phyloP scores from a whole-genome alignment of 92 coral and sea anemone genomes.

The Zoanthus solanderi region DNA sequence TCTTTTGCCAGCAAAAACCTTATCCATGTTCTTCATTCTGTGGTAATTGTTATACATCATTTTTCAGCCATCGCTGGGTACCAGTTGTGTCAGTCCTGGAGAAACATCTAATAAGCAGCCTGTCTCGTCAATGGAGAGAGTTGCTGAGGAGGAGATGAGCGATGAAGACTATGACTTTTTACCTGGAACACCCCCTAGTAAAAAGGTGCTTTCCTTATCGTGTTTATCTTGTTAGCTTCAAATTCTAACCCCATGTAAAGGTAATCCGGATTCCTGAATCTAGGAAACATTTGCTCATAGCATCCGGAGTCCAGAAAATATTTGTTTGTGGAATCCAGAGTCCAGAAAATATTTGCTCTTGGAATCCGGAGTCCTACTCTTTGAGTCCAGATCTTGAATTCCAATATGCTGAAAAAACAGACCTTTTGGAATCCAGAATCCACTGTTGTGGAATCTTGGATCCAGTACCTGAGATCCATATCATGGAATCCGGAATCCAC shows the following conservation, averaged over 20 bases:
- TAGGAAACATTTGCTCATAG: no score
- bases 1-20: not conserved
- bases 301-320: no score
- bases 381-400: no score
- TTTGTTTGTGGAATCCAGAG: no score
- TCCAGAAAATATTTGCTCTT: no score
- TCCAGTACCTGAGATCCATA: no score
- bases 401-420: no score
- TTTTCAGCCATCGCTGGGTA: conserved; percentile 84
- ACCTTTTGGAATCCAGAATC: no score
- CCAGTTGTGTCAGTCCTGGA: conserved; percentile 69
- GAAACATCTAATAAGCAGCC: conserved; percentile 43
- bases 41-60: not conserved
- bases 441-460: no score
- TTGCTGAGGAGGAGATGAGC: conserved; percentile 55
- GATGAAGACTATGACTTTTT: conserved; percentile 80
- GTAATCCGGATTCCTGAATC: not conserved
- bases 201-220: conserved; percentile 72
- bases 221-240: not conserved
- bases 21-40: not conserved
- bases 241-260: not conserved
- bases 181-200: conserved; percentile 95
- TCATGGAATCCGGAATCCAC: no score
- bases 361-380: no score
- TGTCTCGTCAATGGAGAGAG: conserved; percentile 14